Base-by-base conservation (phyloP, 53 echinoderm and acorn worm genomes). In the Hippasteria phrygiana region DNA sequence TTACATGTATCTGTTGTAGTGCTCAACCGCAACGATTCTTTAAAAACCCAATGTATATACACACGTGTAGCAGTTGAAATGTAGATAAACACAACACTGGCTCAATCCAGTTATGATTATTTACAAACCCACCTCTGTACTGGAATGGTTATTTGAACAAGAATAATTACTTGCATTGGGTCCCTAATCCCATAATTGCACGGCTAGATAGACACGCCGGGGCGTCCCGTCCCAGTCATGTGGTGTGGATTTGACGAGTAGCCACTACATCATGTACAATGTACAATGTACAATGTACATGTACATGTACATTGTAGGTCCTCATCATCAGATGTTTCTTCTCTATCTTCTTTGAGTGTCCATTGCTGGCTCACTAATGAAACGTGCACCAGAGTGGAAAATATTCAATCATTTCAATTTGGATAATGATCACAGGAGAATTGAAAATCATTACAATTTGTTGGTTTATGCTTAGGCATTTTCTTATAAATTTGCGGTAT, bases 381-480 rank as follows among this genome's bases (percentile, higher is more conserved):
- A 62, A 38, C 55, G 0, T 35, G 26, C 26, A 78, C 40, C 59
- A 39, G 59, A 56, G 78, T 18, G 56, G 59, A 78, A 78, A 37
- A 59, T 55, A 62, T 56, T 78, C 78, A 78, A 78, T 78, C 36
- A 26, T 24, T 78, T 59, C 55, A 78, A 56, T 59, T 55, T 78
- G 36, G 38, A 55, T 78, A 78, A 59, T 36, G 78, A 78, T 56
- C 34, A 56, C 3, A 24, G 1, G 27, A 59, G 78, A 78, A 78
- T 78, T 55, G 59, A 59, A 78, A 56, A 78, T 78, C 78, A 78
- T 56, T 55, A 62, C 56, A 78, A 59, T 78, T 34, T 77, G 77
- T 14, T 50, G 28, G 51, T 14, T 14, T 35, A 51, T 50, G 76
- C 10, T 42, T 43, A 51, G 4, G 41, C 2, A 73, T 11, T 73